Evolutionary conservation across 2,888 invertebrate genomes (phyloP).

Genomic region (Lepidochrysops patricia): DNA sequence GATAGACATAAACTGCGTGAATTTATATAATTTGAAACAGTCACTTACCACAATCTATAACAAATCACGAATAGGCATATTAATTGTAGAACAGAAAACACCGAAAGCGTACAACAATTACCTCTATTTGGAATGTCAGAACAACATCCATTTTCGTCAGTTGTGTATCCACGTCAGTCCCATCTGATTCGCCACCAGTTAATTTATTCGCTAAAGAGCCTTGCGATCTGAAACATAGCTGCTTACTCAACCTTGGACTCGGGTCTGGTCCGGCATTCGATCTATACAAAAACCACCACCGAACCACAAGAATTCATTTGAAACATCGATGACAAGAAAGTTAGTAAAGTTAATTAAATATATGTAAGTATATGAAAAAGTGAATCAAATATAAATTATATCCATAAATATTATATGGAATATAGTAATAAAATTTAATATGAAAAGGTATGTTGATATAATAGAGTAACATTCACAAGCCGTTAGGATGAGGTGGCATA

Average conservation of each 20-base stretch:
- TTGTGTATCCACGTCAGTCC: constrained; percentile 95
- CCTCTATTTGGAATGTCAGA: constrained; percentile 96
- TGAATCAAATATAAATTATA: not conserved
- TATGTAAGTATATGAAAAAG: not conserved
- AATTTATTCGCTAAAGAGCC: constrained; percentile 91
- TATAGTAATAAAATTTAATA: constrained; percentile 18
- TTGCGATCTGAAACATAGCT: constrained; percentile 86
- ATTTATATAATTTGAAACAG: not conserved
- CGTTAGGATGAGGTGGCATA: constrained; percentile 48
- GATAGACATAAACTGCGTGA: not conserved
- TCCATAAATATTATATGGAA: constrained; percentile 12
- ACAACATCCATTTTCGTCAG: constrained; percentile 99
- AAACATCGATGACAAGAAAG: not conserved
- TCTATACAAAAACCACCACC: constrained; percentile 47
- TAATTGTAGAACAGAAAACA: not conserved
- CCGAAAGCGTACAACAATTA: constrained; percentile 49
- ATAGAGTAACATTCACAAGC: constrained; percentile 31
- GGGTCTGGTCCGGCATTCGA: constrained; percentile 70
- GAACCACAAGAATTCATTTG: constrained; percentile 18
- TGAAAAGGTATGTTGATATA: constrained; percentile 22
- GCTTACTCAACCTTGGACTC: constrained; percentile 76
- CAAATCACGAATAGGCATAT: not conserved
- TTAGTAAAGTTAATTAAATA: not conserved
- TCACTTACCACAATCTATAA: not conserved
- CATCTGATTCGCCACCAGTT: constrained; percentile 96